Base-by-base conservation (phyloP, 2,797 vertebrate genomes). In the Acanthurus leucopareius region DNA sequence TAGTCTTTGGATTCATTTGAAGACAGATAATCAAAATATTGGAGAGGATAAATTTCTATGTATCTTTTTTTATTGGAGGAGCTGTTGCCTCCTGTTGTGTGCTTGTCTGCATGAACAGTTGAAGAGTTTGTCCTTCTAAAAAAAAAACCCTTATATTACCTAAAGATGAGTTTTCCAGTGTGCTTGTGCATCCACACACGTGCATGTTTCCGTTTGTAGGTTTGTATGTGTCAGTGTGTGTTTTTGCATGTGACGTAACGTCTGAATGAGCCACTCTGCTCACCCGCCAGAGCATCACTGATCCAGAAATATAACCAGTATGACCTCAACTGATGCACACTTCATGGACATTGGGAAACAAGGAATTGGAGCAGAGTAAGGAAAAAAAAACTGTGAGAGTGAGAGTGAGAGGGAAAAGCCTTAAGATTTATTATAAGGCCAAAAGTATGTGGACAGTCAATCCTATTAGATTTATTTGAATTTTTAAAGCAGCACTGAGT, bases 261-360 rank as follows among this genome's bases (percentile, higher is more conserved):
- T 90, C 87, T 89, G 63, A 73, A 69, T 38, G 67, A 87, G 75
- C 48, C 51, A 15, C 69, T 73, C 16, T 10, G 42, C 78, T 64
- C 54, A 51, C 17, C 60, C 77, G 83, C 77, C 52, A 77, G 70
- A 68, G 70, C 49, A 0, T 16, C 47, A 19, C 65, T 40, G 58
- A 78, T 75, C 75, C 85, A 84, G 61, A 84, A 82, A 83, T 79
- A 80, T 61, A 73, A 75, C 65, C 38, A 48, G 44, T 16, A 68
- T 85, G 83, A 91, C 73, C 65, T 86, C 83, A 80, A 19, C 69
- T 69, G 57, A 88, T 85, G 70, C 76, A 85, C 75, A 84, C 88
- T 89, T 68, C 64, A 82, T 84, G 76, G 64, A 53, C 58, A 64
- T 70, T 59, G 56, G 79, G 70, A 77, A 70, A 86, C 61, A 75